These are phyloP conservation scores for Eupeodes latifasciatus DNA, from an alignment of 2,888 invertebrate species.

Conservation along the genomic window DNA sequence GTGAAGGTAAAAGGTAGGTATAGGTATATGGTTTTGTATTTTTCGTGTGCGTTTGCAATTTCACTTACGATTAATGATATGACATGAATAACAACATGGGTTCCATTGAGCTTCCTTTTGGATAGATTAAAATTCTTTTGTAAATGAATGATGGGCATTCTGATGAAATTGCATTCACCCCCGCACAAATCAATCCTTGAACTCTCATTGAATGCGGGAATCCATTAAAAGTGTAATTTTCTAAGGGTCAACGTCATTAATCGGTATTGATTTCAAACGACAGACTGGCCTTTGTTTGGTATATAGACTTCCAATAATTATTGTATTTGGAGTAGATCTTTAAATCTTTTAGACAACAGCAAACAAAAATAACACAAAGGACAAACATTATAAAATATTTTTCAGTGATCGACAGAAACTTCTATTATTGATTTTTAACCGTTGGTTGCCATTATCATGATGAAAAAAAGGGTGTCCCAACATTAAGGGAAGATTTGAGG, in stretches of 20 bases:
- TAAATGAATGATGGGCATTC: constrained; percentile 34
- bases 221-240: constrained; percentile 65
- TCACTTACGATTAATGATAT: constrained; percentile 65
- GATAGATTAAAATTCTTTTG: constrained; percentile 65
- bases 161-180: constrained; percentile 50
- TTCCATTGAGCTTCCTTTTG: constrained; percentile 51
- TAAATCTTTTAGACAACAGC: background rate
- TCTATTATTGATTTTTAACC: no score
- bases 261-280: constrained; percentile 66
- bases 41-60: constrained; percentile 49
- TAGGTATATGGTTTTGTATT: background rate
- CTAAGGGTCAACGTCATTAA: constrained; percentile 69
- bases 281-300: constrained; percentile 27
- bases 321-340: constrained; percentile 33
- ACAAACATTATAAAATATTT: background rate
- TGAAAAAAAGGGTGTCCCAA: no score
- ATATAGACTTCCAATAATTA: constrained; percentile 6
- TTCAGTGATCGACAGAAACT: background rate
- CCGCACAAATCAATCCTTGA: constrained; percentile 11
- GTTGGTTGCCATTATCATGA: no score
- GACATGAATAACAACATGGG: constrained; percentile 68
- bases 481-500: no score
- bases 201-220: constrained; percentile 46
- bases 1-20: background rate
- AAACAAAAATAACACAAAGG: background rate